These are phyloP conservation scores for Pristionchus arcanus DNA, from an alignment of 2,888 invertebrate species.

Conservation along the genomic window DNA sequence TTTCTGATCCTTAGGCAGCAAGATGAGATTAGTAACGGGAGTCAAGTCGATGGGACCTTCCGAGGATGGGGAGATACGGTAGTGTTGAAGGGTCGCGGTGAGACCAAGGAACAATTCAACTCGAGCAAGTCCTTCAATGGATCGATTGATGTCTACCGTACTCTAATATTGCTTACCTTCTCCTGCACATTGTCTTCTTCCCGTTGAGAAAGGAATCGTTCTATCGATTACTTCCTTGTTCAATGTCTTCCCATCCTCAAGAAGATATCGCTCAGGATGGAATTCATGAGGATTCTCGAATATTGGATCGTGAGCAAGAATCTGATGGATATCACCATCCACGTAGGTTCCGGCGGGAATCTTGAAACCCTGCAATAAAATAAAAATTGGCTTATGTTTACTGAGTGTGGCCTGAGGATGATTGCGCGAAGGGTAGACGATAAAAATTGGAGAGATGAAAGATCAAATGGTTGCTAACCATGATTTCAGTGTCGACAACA, in stretches of 20 bases:
- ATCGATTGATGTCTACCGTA: neutral
- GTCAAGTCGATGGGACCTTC: neutral
- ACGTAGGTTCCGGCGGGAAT: neutral
- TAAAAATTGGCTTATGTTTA: no score
- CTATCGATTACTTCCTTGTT: conserved; percentile 2
- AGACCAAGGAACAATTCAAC: conserved; percentile 16
- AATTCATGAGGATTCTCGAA: conserved; percentile 2
- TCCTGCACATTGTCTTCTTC: conserved; percentile 10
- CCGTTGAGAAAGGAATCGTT: conserved; percentile 8
- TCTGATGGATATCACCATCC: conserved; percentile 15
- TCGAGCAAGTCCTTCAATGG: neutral
- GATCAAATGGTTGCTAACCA: conserved; percentile 15
- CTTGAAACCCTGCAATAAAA: neutral
- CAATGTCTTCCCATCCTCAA: neutral
- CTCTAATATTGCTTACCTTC: neutral
- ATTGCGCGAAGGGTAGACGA: no score
- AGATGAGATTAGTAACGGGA: neutral
- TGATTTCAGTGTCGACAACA: conserved; percentile 35
- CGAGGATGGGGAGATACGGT: conserved; percentile 5
- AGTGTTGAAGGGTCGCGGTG: conserved; percentile 4
- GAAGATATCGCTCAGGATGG: conserved; percentile 7
- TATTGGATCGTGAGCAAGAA: conserved; percentile 8
- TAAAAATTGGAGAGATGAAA: neutral
- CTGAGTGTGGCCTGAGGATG: no score
- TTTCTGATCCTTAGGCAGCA: neutral